Evolutionary conservation across 2,888 invertebrate genomes (phyloP).

Genomic region (Nymphalis urticae): DNA sequence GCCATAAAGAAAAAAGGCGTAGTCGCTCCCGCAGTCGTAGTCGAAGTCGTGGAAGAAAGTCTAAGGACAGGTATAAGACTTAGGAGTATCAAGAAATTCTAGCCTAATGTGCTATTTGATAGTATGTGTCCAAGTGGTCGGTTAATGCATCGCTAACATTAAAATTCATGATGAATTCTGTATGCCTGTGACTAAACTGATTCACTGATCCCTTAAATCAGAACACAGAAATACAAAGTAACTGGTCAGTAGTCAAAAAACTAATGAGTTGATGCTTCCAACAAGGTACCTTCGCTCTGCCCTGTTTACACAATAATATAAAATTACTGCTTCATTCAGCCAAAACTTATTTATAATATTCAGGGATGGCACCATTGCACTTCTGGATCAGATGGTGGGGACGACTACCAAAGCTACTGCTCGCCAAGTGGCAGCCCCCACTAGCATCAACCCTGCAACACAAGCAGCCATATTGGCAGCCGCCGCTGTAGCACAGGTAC

Average conservation of each 20-base stretch:
- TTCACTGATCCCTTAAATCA: no score
- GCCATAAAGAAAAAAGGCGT: constrained; percentile 61
- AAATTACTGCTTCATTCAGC: background rate
- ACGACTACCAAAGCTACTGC: constrained; percentile 77
- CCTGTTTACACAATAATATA: no score
- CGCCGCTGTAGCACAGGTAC: constrained; percentile 81
- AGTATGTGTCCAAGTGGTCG: no score
- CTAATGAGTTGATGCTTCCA: no score
- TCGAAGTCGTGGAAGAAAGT: constrained; percentile 67
- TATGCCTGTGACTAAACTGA: no score
- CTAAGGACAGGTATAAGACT: constrained; percentile 70
- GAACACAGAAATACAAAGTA: no score
- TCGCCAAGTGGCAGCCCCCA: constrained; percentile 60
- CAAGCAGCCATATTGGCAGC: constrained; percentile 82
- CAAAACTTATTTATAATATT: background rate
- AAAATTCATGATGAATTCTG: no score
- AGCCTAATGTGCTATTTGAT: background rate
- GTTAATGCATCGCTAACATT: no score
- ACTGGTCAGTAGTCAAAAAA: no score
- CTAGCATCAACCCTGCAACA: constrained; percentile 72
- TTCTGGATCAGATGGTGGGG: constrained; percentile 79
- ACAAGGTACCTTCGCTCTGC: no score
- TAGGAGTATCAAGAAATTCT: background rate
- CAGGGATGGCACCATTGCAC: constrained; percentile 77
- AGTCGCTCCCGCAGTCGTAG: constrained; percentile 65